Percentiles rank a stretch among this genome's conserved stretches.
phyloP scores from a whole-genome alignment of 35 echinoderm and acorn worm genomes.

The Stichopus chloronotus region DNA sequence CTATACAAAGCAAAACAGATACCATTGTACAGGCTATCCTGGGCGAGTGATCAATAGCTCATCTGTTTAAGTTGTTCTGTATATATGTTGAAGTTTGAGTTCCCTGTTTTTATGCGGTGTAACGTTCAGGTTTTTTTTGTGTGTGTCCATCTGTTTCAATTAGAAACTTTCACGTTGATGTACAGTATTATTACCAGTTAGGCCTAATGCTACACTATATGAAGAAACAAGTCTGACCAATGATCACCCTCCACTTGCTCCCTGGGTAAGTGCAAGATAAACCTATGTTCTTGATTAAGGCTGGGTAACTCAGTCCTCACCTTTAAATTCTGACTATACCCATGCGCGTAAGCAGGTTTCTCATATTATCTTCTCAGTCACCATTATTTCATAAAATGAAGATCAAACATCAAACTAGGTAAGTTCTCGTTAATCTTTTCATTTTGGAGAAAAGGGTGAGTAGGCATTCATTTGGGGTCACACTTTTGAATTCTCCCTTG shows the following conservation, averaged over 20 bases:
- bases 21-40: too few relatives aligned
- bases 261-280: constrained; percentile 1
- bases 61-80: too few relatives aligned
- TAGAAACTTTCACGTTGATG: too few relatives aligned
- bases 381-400: constrained; percentile 20
- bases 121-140: too few relatives aligned
- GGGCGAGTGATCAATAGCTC: too few relatives aligned
- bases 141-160: too few relatives aligned
- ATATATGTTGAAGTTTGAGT: too few relatives aligned
- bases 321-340: neutral
- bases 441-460: neutral
- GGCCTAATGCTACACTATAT: too few relatives aligned
- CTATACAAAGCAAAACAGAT: too few relatives aligned
- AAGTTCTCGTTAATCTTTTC: neutral
- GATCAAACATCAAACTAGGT: neutral
- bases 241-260: neutral
- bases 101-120: too few relatives aligned
- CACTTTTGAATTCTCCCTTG: neutral
- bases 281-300: constrained; percentile 8
- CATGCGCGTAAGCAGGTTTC: neutral
- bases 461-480: neutral
- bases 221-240: too few relatives aligned
- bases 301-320: constrained; percentile 24
- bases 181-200: too few relatives aligned
- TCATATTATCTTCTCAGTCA: constrained; percentile 12